A percentile compares a stretch with the other conserved stretches of the same genome.
Evolutionary conservation across 2,113 vertebrate genomes (phyloP).

Genomic region (Smithornis capensis): DNA sequence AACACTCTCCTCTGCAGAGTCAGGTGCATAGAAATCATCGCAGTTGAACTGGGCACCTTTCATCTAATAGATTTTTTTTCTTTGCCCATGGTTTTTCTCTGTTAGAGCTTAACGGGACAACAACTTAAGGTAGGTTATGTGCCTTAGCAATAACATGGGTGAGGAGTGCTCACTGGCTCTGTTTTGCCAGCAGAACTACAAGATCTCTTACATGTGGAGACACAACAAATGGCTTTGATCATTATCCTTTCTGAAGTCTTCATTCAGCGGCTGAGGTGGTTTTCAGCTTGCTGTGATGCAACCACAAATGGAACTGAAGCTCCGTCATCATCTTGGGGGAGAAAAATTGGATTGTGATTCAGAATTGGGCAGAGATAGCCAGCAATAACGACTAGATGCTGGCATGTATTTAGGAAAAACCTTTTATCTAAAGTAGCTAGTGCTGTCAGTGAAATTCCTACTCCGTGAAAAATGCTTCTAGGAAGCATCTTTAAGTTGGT

Average conservation of each 20-base stretch:
- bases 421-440: background rate
- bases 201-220: background rate
- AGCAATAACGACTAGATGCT: background rate
- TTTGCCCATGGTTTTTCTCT: background rate
- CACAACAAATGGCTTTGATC: background rate
- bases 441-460: background rate
- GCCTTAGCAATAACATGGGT: background rate
- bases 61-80: background rate
- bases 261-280: background rate
- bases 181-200: background rate
- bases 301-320: background rate
- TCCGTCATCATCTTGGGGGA: fast-evolving
- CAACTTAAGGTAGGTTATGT: background rate
- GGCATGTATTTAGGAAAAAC: background rate
- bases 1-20: background rate
- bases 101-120: background rate
- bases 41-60: background rate
- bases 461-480: background rate
- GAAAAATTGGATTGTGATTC: background rate
- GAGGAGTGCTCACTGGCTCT: background rate
- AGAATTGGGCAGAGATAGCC: background rate
- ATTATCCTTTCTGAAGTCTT: background rate
- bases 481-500: background rate
- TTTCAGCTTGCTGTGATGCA: background rate
- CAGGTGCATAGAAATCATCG: background rate